Conservation (phyloP, 2,113 vertebrate genomes). For the Isichthys henryi region DNA sequence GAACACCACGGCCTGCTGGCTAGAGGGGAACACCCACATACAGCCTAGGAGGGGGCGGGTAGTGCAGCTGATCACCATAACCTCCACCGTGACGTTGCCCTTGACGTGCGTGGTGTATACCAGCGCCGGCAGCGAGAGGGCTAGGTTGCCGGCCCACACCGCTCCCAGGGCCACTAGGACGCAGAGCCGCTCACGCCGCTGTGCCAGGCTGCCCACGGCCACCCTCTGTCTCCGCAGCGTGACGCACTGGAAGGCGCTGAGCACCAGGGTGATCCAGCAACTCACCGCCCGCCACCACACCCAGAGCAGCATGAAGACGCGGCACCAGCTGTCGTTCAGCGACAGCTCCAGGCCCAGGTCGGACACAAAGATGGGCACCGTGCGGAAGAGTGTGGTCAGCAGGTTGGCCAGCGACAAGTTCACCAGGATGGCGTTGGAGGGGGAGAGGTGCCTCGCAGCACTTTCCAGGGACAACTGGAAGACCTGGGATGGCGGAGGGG, state of each 20-base stretch:
- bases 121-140: constrained; percentile 57
- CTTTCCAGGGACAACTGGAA: constrained; percentile 46
- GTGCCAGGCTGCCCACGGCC: constrained; percentile 38
- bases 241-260: constrained; percentile 62
- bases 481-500: constrained; percentile 44
- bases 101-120: constrained; percentile 48
- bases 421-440: constrained; percentile 60
- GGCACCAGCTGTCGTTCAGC: constrained; percentile 55
- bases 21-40: constrained; percentile 60
- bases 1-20: constrained; percentile 49
- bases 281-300: constrained; percentile 67
- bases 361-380: constrained; percentile 63
- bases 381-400: constrained; percentile 62
- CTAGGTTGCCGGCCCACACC: constrained; percentile 60
- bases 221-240: constrained; percentile 53
- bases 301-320: constrained; percentile 69
- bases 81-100: constrained; percentile 54
- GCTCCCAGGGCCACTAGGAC: constrained; percentile 44
- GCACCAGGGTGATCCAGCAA: constrained; percentile 62
- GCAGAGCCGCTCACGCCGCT: constrained; percentile 46
- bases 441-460: constrained; percentile 41
- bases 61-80: constrained; percentile 71
- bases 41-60: constrained; percentile 66
- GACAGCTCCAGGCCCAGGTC: constrained; percentile 59
- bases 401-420: constrained; percentile 67